A percentile compares a stretch with the other conserved stretches of the same genome.
These are phyloP conservation scores for Micromys minutus DNA, from an alignment of 2,113 vertebrate genomes.

Conservation along the genomic window DNA sequence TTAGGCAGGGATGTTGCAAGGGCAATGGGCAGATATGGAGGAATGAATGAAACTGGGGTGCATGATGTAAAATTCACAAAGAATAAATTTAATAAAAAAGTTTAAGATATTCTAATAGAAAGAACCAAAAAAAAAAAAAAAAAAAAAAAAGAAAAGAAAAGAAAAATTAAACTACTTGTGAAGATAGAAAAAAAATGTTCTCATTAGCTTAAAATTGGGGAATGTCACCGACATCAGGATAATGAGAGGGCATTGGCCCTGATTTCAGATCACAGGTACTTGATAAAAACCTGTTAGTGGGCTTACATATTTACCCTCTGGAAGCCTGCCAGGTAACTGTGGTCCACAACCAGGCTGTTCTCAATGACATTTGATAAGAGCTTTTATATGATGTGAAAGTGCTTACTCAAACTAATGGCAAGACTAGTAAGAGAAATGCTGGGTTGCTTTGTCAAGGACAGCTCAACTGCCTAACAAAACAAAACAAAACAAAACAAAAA, in stretches of 20 bases:
- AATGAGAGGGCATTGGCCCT: background rate
- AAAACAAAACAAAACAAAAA: background rate
- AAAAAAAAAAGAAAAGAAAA: background rate
- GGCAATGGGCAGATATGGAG: background rate
- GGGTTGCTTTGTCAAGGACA: slow-evolving; percentile 20
- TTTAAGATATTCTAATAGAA: background rate
- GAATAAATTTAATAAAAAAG: background rate
- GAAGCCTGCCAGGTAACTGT: background rate
- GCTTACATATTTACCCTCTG: background rate
- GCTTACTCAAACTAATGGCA: background rate
- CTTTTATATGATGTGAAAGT: background rate
- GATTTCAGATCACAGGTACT: background rate
- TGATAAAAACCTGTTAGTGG: background rate
- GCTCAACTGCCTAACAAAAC: background rate
- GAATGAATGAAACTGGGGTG: background rate
- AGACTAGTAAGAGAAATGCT: slow-evolving; percentile 1
- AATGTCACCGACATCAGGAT: background rate
- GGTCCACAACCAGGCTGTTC: background rate
- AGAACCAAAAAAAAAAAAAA: background rate
- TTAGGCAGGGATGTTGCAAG: background rate
- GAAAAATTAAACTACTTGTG: background rate
- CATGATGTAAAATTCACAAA: background rate
- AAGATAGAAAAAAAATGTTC: slow-evolving; percentile 21
- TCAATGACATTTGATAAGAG: background rate
- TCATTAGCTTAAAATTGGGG: background rate